phyloP scores from a whole-genome alignment of 2,113 vertebrate species.

The Taxidea taxus region DNA sequence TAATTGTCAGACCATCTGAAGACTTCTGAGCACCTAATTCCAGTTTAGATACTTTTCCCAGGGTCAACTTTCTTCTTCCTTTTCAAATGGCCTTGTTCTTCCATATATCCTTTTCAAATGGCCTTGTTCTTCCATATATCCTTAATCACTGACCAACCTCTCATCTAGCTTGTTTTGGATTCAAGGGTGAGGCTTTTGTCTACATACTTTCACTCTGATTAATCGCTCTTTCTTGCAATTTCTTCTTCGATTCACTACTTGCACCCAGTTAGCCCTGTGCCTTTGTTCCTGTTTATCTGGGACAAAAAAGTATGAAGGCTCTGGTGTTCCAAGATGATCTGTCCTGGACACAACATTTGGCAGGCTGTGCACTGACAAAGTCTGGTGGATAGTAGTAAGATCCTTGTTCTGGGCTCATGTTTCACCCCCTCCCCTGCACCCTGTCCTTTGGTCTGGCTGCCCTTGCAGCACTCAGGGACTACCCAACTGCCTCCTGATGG shows the following conservation, averaged over 20 bases:
- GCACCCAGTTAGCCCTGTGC: background rate
- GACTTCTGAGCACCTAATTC: background rate
- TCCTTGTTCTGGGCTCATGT: background rate
- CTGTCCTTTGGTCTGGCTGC: constrained; percentile 42
- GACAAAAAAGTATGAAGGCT: background rate
- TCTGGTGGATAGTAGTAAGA: background rate
- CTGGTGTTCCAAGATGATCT: background rate
- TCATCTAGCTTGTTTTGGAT: background rate
- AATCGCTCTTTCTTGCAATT: background rate
- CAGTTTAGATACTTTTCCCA: background rate
- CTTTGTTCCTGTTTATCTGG: background rate
- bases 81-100: background rate
- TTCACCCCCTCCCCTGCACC: background rate
- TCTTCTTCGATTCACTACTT: background rate
- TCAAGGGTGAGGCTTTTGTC: background rate
- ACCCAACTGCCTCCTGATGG: constrained; percentile 26
- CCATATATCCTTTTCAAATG: background rate
- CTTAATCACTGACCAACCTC: background rate
- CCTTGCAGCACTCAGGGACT: constrained; percentile 4
- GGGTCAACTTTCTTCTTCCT: background rate
- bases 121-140: background rate
- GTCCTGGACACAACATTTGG: background rate
- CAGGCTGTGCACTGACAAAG: background rate
- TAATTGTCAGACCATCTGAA: background rate
- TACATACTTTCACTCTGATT: background rate